A percentile compares a stretch with the other conserved stretches of the same genome.
phyloP scores from a whole-genome alignment of 2,888 invertebrate genomes.

The Alviniconcha strummeri region DNA sequence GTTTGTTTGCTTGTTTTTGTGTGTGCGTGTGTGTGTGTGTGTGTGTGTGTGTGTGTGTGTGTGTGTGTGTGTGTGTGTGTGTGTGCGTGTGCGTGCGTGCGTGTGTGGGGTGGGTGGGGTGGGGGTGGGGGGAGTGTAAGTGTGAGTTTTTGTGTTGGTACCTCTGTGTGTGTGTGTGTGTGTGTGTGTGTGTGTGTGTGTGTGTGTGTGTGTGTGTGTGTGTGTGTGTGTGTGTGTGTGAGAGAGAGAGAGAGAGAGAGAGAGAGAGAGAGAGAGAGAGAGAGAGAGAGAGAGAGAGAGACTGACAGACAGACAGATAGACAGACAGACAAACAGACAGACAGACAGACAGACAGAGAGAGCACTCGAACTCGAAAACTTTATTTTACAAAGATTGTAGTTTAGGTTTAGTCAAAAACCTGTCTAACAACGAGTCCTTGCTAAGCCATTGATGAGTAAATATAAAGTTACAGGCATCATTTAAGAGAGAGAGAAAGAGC shows the following conservation, averaged over 20 bases:
- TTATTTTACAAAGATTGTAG: no score
- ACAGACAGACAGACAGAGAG: no score
- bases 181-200: not conserved
- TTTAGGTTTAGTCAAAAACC: no score
- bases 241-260: constrained; percentile 2
- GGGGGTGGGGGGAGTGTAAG: not conserved
- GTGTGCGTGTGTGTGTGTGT: no score
- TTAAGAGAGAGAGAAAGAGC: not conserved
- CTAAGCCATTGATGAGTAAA: no score
- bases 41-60: no score
- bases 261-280: not conserved
- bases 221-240: not conserved
- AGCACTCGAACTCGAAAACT: no score
- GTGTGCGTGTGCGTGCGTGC: not conserved
- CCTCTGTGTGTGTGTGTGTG: not conserved
- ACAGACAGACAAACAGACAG: no score
- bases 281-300: constrained; percentile 3
- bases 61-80: not conserved
- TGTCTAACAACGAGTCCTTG: no score
- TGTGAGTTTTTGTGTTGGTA: not conserved
- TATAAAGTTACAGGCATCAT: no score
- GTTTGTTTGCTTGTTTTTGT: no score
- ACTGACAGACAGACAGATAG: not conserved
- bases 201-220: not conserved
- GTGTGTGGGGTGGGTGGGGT: not conserved